phyloP scores from a whole-genome alignment of 2,113 vertebrate species.

The Leuciscus idus region DNA sequence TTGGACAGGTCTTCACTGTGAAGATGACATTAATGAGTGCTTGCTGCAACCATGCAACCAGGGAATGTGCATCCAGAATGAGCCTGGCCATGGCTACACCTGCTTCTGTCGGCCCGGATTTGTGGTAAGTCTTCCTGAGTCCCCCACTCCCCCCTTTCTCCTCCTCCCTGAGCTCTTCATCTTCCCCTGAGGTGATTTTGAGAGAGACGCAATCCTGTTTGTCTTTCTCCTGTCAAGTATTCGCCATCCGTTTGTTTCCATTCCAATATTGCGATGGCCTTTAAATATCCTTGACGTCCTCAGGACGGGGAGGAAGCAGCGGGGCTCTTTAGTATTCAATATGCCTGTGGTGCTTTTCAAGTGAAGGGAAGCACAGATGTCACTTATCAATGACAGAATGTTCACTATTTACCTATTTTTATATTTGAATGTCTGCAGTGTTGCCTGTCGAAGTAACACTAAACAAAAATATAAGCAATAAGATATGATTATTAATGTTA shows the following conservation, averaged over 20 bases:
- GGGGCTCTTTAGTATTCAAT: conserved; percentile 17
- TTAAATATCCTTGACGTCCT: conserved; percentile 42
- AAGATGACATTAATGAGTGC: conserved; percentile 89
- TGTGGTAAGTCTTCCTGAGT: conserved; percentile 79
- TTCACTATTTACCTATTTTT: conserved; percentile 1
- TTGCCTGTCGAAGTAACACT: background rate
- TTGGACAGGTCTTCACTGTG: conserved; percentile 87
- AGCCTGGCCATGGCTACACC: conserved; percentile 83
- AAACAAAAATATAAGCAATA: background rate
- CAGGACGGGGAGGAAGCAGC: background rate
- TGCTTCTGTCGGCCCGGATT: conserved; percentile 90
- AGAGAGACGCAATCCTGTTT: conserved; percentile 18
- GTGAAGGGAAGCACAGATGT: conserved; percentile 9
- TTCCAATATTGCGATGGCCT: conserved; percentile 27
- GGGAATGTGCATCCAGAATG: conserved; percentile 86
- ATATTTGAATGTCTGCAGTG: background rate
- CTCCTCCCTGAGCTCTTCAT: conserved; percentile 44
- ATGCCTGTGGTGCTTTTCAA: conserved; percentile 30
- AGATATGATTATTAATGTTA: background rate
- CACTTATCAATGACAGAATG: conserved; percentile 16
- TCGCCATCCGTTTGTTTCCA: conserved; percentile 19
- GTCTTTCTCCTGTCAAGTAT: conserved; percentile 47
- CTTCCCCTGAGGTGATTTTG: conserved; percentile 18
- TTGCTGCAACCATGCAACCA: conserved; percentile 84
- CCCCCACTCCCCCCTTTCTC: conserved; percentile 51